Evolutionary conservation across 2,797 vertebrate genomes (phyloP).

Genomic region (Phataginus tricuspis): DNA sequence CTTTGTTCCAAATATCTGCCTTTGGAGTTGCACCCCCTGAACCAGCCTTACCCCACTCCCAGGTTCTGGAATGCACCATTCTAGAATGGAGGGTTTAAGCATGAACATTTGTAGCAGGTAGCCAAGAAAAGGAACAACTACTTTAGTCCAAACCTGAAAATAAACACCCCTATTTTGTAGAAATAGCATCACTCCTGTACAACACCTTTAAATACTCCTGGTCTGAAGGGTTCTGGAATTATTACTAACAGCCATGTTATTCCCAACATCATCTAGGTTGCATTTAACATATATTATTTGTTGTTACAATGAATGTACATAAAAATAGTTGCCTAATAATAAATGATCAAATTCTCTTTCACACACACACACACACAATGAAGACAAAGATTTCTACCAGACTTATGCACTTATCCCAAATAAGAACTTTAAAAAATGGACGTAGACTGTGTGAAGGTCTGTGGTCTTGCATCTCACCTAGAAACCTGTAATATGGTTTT

Average conservation of each 20-base stretch:
- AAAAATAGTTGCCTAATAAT: neutral
- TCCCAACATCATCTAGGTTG: neutral
- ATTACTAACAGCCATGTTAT: neutral
- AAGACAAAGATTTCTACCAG: neutral
- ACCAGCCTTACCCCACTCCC: accelerated
- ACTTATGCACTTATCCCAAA: neutral
- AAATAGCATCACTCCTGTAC: neutral
- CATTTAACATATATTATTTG: neutral
- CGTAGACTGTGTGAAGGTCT: neutral
- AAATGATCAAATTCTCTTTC: neutral
- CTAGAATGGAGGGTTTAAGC: neutral
- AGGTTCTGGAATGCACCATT: neutral
- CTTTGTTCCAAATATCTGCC: neutral
- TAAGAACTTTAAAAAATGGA: neutral
- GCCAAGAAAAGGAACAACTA: neutral
- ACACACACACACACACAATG: neutral
- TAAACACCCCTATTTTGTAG: neutral
- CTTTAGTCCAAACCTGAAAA: neutral
- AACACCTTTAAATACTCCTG: neutral
- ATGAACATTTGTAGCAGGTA: neutral
- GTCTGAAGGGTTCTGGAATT: neutral
- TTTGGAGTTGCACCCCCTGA: neutral
- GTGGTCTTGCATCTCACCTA: neutral
- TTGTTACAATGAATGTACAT: slow-evolving; percentile 1
- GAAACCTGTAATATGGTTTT: neutral